These are phyloP conservation scores for Pedionomus torquatus DNA, from an alignment of 2,113 vertebrate genomes.

Conservation along the genomic window DNA sequence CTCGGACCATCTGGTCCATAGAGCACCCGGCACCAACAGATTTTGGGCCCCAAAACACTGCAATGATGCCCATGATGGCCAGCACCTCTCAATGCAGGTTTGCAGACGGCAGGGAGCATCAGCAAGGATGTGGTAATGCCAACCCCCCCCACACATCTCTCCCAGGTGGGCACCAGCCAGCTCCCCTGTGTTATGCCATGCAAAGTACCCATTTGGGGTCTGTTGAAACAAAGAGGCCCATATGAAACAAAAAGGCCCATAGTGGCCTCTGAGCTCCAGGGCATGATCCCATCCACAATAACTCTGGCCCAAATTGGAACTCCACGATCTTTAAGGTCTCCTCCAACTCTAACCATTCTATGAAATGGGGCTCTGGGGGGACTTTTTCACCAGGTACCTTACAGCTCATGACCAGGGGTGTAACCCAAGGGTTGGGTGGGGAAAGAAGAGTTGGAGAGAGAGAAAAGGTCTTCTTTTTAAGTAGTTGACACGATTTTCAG, in stretches of 20 bases:
- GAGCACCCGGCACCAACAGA: accelerated
- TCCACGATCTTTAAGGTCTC: no score
- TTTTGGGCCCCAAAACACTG: background rate
- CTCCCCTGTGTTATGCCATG: background rate
- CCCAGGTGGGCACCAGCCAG: background rate
- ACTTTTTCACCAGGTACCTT: background rate
- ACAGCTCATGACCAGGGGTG: background rate
- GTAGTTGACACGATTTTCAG: background rate
- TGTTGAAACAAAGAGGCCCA: background rate
- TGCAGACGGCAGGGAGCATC: background rate
- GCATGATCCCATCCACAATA: accelerated
- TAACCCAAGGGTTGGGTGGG: background rate
- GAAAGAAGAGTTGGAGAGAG: background rate
- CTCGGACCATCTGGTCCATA: background rate
- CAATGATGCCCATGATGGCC: no score
- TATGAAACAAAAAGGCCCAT: accelerated
- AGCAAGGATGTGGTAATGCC: background rate
- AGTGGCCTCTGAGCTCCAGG: background rate
- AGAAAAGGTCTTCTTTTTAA: background rate
- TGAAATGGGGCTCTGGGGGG: no score
- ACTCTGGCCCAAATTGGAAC: background rate
- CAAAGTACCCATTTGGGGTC: accelerated
- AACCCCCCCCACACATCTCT: background rate
- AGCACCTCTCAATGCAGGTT: background rate
- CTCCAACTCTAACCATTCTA: no score